These are phyloP conservation scores for Pseudococcus jackbeardsleyi DNA, from an alignment of 2,888 invertebrate genomes.

Conservation along the genomic window DNA sequence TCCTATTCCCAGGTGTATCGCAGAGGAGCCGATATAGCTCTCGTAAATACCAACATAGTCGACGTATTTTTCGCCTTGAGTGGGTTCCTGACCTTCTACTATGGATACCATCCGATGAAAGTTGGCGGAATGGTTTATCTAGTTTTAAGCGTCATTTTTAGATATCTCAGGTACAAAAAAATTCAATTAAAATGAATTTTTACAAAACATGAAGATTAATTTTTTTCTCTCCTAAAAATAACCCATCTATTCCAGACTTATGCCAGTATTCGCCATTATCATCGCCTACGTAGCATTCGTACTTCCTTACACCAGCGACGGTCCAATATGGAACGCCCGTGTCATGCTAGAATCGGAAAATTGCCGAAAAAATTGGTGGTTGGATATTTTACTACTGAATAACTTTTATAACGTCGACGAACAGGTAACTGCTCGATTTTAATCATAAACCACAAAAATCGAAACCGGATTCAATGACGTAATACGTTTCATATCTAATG, in stretches of 20 bases:
- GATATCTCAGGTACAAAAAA: constrained; percentile 67
- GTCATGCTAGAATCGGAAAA: constrained; percentile 62
- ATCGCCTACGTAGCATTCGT: constrained; percentile 65
- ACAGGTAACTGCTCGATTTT: constrained; percentile 65
- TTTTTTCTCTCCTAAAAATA: no score
- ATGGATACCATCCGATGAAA: constrained; percentile 67
- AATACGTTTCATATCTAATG: constrained; percentile 43
- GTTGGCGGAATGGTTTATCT: constrained; percentile 67
- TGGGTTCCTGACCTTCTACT: constrained; percentile 68
- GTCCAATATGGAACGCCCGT: constrained; percentile 66
- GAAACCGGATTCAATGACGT: constrained; percentile 57
- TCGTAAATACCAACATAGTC: constrained; percentile 67
- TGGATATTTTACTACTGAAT: constrained; percentile 66
- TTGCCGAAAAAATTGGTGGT: constrained; percentile 67
- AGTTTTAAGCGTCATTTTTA: constrained; percentile 67
- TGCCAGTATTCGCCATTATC: constrained; percentile 63
- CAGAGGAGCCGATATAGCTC: constrained; percentile 61
- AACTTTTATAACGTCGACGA: constrained; percentile 66
- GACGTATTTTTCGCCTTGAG: constrained; percentile 68
- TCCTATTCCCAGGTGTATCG: constrained; percentile 56
- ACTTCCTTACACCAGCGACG: constrained; percentile 65
- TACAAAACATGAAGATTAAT: not conserved
- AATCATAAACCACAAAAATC: constrained; percentile 37
- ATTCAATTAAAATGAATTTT: not conserved
- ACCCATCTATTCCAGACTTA: constrained; percentile 57